Percentiles rank a stretch among this genome's conserved stretches.
These are phyloP conservation scores for Tolmerus cingulatus DNA, from an alignment of 2,888 invertebrate genomes.

Conservation along the genomic window DNA sequence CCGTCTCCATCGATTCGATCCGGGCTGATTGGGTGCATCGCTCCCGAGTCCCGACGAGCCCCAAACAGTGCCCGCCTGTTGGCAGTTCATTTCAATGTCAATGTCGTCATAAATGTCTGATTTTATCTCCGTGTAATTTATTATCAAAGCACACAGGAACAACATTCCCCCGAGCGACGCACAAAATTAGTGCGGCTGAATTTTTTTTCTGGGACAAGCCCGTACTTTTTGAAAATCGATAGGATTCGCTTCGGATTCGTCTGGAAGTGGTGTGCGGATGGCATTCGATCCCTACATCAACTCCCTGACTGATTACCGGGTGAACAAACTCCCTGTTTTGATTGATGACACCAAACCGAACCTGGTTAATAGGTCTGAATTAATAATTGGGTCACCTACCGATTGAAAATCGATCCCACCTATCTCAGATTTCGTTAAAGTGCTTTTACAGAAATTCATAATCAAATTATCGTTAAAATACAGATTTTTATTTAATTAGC, in stretches of 20 bases:
- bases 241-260: neutral
- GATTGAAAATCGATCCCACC: neutral
- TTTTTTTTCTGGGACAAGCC: neutral
- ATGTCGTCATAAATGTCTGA: slow-evolving; percentile 54
- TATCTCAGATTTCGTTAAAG: neutral
- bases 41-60: slow-evolving; percentile 3
- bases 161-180: slow-evolving; percentile 24
- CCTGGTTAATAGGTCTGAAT: slow-evolving; percentile 24
- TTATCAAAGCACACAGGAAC: slow-evolving; percentile 42
- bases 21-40: slow-evolving; percentile 6
- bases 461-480: neutral
- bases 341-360: slow-evolving; percentile 12
- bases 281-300: neutral
- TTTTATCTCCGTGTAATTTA: slow-evolving; percentile 53
- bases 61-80: slow-evolving; percentile 45
- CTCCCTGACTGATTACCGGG: slow-evolving; percentile 18
- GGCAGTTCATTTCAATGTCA: slow-evolving; percentile 52
- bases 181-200: slow-evolving; percentile 25
- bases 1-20: neutral
- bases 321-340: slow-evolving; percentile 26
- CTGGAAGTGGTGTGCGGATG: neutral
- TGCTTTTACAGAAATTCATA: neutral
- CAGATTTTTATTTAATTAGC: neutral
- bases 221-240: slow-evolving; percentile 24
- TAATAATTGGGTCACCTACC: slow-evolving; percentile 23